Evolutionary conservation across 2,888 invertebrate species (phyloP).

Genomic region (Muschampia plurimacula): DNA sequence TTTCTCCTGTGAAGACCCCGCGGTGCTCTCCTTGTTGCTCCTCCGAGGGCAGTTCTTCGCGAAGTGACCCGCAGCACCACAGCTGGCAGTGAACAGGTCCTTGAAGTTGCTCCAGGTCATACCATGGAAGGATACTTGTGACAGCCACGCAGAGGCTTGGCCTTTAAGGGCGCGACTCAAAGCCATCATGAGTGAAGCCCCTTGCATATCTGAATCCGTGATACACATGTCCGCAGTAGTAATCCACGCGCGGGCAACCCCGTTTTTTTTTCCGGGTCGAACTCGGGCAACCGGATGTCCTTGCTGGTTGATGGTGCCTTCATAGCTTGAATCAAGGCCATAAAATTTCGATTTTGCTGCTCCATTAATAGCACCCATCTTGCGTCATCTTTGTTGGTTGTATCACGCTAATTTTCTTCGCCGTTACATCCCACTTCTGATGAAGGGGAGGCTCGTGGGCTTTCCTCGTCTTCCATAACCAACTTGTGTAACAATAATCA

Average conservation of each 20-base stretch:
- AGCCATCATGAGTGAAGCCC: too few species aligned
- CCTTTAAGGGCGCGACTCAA: too few species aligned
- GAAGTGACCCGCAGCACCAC: too few species aligned
- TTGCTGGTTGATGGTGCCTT: slow-evolving; percentile 1
- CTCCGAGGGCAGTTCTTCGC: too few species aligned
- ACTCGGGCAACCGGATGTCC: not conserved
- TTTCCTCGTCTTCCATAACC: not conserved
- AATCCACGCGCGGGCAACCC: not conserved
- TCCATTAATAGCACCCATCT: not conserved
- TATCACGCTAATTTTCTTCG: too few species aligned
- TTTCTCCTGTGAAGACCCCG: too few species aligned
- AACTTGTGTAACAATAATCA: not conserved
- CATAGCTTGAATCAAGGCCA: not conserved
- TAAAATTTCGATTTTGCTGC: not conserved
- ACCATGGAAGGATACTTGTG: not conserved
- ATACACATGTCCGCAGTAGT: slow-evolving; percentile 3
- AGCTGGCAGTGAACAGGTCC: too few species aligned
- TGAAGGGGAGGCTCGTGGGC: not conserved
- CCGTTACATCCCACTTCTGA: not conserved
- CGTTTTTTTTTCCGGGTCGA: too few species aligned
- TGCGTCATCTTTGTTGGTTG: too few species aligned
- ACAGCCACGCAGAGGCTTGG: too few species aligned
- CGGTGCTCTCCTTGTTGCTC: too few species aligned
- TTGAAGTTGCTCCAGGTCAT: too few species aligned
- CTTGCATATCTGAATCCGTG: not conserved